Base-by-base conservation (phyloP, 2,113 vertebrate species). In the Chionodraco myersi region DNA sequence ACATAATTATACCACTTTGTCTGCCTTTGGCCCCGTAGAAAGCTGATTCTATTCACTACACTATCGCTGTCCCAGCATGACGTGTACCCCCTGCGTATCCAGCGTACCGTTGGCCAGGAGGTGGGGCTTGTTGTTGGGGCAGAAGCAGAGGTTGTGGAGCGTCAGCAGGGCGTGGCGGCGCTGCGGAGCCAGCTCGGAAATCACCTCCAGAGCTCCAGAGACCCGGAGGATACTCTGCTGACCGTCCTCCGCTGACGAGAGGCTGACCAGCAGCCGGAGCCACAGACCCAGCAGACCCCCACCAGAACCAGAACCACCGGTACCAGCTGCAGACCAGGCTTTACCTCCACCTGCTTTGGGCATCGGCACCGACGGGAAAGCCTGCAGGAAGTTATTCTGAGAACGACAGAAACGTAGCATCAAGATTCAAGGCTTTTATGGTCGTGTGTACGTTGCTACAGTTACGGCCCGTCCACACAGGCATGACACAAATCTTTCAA, bases 361-460 rank as follows among this genome's bases (percentile, higher is more conserved):
- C 66, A 95, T 70, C 0, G 96, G 92, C 16, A 97, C 86, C 0
- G 94, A 95, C 56, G 96, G 84, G 88, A 99, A 98, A 77, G 95
- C 94, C 88, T 99, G 97, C 65, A 99, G 90, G 88, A 99, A 99
- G 90, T 99, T 98, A 88, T 95, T 97, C 98, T 99, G 92, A 79
- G 85, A 71, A 81, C 23, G 47, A 86, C 70, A 89, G n/a, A 14
- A 44, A 60, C 69, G 23, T 13, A 41, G 6, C 6, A 0, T 30
- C 30, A 30, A 30, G 26, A 30, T 30, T 30, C 30, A 30, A 30
- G 30, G 30, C 30, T 30, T 30, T 30, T n/a, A n/a, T n/a, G n/a
- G n/a, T 30, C 30, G 0, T 30, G 0, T 0, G 30, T 30, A 4
- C 30, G 3, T 4, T 3, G 30, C 30, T 30, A 30, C 30, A 30